A percentile compares a stretch with the other conserved stretches of the same genome.
Conservation (phyloP, 2,113 vertebrate genomes). For the Copsychus sechellarum region DNA sequence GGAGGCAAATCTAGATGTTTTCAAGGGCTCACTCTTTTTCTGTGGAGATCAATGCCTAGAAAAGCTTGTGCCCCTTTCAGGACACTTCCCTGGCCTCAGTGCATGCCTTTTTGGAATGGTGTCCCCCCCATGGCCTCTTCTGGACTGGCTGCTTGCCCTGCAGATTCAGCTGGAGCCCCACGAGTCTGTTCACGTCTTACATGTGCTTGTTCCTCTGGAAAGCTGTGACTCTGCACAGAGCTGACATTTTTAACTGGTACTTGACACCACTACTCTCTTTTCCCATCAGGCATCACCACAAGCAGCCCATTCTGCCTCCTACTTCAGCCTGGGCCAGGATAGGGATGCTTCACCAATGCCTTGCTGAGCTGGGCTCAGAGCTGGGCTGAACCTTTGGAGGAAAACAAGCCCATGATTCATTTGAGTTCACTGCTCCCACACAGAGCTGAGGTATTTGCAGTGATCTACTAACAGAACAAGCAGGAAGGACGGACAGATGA, state of each 20-base stretch:
- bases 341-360: accelerated
- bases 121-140: background rate
- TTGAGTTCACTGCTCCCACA: background rate
- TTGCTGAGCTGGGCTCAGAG: background rate
- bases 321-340: background rate
- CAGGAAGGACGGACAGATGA: background rate
- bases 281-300: background rate
- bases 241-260: background rate
- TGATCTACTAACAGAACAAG: background rate
- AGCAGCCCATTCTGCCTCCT: background rate
- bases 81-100: background rate
- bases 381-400: background rate
- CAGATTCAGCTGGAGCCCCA: background rate
- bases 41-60: background rate
- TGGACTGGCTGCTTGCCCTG: background rate
- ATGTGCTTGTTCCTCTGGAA: background rate
- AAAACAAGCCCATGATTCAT: background rate
- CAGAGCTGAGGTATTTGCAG: background rate
- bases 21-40: background rate
- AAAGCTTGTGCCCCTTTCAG: background rate
- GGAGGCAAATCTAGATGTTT: background rate
- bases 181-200: accelerated
- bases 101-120: background rate
- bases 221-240: background rate
- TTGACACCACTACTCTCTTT: background rate